Evolutionary conservation across 2,797 vertebrate species (phyloP).

Genomic region (Chiropotes sagulatus): DNA sequence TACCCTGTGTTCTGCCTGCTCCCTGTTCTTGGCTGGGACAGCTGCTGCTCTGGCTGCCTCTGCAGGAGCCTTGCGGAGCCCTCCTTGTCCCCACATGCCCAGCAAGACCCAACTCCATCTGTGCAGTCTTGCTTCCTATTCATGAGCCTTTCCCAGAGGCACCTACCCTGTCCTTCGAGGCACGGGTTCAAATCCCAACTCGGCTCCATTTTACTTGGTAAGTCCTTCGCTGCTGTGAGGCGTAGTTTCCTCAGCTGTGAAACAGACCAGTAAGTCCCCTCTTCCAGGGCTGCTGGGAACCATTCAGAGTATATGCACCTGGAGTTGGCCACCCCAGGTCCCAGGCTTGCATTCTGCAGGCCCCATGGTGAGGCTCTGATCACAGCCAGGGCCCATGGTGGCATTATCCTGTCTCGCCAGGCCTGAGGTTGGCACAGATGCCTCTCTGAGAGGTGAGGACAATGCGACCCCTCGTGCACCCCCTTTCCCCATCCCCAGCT

Average conservation of each 20-base stretch:
- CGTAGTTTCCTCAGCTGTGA: neutral
- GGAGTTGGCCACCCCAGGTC: neutral
- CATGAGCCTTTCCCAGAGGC: neutral
- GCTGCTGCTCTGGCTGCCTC: neutral
- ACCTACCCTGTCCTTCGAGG: neutral
- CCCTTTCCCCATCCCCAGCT: rapidly evolving
- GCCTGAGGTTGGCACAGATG: neutral
- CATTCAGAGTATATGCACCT: neutral
- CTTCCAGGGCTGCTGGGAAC: neutral
- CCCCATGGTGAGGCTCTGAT: neutral
- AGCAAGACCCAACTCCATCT: neutral
- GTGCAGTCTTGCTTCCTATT: too few species aligned
- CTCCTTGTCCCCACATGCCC: neutral
- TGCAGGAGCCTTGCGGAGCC: neutral
- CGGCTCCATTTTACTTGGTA: neutral
- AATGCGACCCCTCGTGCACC: neutral
- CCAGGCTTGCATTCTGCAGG: neutral
- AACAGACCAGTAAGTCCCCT: neutral
- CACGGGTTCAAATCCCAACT: neutral
- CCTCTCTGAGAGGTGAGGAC: neutral
- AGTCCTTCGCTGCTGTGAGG: neutral
- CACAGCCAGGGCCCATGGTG: neutral
- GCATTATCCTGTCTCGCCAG: neutral
- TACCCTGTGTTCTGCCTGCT: neutral
- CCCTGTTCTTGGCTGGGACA: neutral